These are phyloP conservation scores for Gymnorhina tibicen DNA, from an alignment of 2,113 vertebrate genomes.

Conservation along the genomic window DNA sequence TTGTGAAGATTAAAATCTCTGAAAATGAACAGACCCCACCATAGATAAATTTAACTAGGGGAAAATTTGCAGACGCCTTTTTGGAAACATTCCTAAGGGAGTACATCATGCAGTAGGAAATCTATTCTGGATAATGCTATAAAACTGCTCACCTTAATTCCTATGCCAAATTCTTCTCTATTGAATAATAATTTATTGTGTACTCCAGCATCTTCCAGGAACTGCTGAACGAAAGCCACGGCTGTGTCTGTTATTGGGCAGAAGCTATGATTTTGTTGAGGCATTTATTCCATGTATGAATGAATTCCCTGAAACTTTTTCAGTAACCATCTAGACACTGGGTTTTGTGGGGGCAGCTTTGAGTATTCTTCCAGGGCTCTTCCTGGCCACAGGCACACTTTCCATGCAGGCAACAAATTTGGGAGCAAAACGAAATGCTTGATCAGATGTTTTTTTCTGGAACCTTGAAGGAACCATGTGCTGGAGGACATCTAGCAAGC, in stretches of 20 bases:
- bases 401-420: neutral
- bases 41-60: slow-evolving; percentile 16
- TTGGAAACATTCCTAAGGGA: slow-evolving; percentile 60
- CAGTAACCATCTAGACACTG: neutral
- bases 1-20: slow-evolving; percentile 9
- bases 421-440: neutral
- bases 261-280: neutral
- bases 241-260: neutral
- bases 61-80: slow-evolving; percentile 13
- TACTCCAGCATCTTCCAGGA: slow-evolving; percentile 32
- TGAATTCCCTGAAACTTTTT: neutral
- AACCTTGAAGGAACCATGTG: neutral
- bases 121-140: slow-evolving; percentile 46
- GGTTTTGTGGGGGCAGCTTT: fast-evolving
- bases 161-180: slow-evolving; percentile 57
- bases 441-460: neutral
- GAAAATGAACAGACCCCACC: neutral
- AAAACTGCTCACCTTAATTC: slow-evolving; percentile 62
- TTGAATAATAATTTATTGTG: slow-evolving; percentile 44
- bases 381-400: neutral
- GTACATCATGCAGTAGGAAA: slow-evolving; percentile 56
- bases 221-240: slow-evolving; percentile 49
- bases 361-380: neutral
- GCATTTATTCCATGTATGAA: neutral
- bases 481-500: neutral